Conservation (phyloP, 2,888 invertebrate genomes). For the Caenorhabditis becei region DNA sequence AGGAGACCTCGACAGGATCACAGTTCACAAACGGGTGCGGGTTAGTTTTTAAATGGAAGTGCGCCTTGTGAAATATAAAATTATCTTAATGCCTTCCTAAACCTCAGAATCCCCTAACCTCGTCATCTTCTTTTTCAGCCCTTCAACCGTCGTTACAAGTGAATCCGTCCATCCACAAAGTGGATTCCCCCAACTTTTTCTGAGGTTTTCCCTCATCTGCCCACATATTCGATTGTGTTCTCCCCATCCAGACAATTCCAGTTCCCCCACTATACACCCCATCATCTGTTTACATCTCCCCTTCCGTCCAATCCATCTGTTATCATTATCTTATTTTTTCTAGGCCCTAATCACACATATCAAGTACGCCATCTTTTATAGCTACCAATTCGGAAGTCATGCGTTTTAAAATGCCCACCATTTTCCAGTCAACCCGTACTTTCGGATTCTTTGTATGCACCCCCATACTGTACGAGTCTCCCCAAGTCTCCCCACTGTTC, state of each 20-base stretch:
- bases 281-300: background rate
- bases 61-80: too few relatives aligned
- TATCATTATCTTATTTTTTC: constrained; percentile 7
- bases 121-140: background rate
- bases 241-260: constrained; percentile 34
- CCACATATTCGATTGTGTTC: background rate
- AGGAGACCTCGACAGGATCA: background rate
- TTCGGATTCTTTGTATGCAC: too few relatives aligned
- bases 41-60: background rate
- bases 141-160: constrained; percentile 5
- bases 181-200: constrained; percentile 7
- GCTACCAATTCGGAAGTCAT: too few relatives aligned
- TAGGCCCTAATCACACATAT: background rate
- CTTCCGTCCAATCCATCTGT: background rate
- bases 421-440: too few relatives aligned
- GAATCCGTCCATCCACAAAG: background rate
- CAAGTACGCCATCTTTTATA: too few relatives aligned
- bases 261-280: background rate
- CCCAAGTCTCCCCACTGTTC: background rate
- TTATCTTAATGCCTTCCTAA: too few relatives aligned
- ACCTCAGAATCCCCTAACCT: background rate
- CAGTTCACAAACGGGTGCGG: constrained; percentile 22
- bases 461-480: background rate
- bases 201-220: background rate
- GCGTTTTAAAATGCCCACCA: too few relatives aligned